Conservation (phyloP, 2,888 invertebrate genomes). For the Scaptomyza reducta region DNA sequence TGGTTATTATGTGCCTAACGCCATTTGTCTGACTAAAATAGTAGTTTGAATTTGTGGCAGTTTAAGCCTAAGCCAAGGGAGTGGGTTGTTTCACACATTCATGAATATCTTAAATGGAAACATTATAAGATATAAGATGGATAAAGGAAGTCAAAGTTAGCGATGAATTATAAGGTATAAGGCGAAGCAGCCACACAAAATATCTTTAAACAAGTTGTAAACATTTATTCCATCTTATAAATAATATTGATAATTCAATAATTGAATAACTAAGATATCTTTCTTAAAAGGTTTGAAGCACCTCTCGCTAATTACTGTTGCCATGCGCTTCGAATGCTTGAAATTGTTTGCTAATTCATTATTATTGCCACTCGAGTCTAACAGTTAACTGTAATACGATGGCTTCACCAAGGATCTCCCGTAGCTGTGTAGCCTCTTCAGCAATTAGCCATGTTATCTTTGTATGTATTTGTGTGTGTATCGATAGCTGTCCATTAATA, state of each 20-base stretch:
- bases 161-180: not conserved
- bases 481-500: slow-evolving; percentile 68
- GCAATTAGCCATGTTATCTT: slow-evolving; percentile 62
- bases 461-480: slow-evolving; percentile 26
- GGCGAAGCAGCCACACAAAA: not conserved
- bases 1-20: slow-evolving; percentile 81
- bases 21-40: slow-evolving; percentile 78
- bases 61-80: not conserved
- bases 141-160: not conserved
- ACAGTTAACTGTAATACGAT: slow-evolving; percentile 34
- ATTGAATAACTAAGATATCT: too few relatives aligned
- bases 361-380: slow-evolving; percentile 70
- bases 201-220: too few relatives aligned
- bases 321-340: slow-evolving; percentile 27
- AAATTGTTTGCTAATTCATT: slow-evolving; percentile 78
- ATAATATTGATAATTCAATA: too few relatives aligned
- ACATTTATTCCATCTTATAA: too few relatives aligned
- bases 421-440: slow-evolving; percentile 27
- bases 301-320: slow-evolving; percentile 29
- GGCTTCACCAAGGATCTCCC: slow-evolving; percentile 30
- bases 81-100: slow-evolving; percentile 17
- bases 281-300: slow-evolving; percentile 8
- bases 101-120: not conserved
- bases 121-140: not conserved
- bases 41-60: slow-evolving; percentile 66